Conservation (phyloP, 2,888 invertebrate genomes). For the Lasioglossum marginatum region DNA sequence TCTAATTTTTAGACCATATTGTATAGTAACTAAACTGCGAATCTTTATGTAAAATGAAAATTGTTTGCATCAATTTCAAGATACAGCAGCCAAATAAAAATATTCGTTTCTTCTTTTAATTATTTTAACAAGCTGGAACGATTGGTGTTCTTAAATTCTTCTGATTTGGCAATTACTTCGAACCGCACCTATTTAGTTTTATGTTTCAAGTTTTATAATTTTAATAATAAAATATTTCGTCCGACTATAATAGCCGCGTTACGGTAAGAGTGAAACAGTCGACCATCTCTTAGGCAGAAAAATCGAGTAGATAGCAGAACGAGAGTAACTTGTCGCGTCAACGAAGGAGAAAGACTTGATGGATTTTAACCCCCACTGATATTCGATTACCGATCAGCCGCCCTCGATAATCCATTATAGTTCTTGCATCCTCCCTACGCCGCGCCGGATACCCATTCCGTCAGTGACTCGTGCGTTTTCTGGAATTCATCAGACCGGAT, state of each 20-base stretch:
- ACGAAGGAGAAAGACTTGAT: slow-evolving; percentile 75
- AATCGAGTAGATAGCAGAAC: slow-evolving; percentile 25
- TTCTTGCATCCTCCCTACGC: slow-evolving; percentile 76
- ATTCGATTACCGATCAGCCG: slow-evolving; percentile 78
- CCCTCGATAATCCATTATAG: slow-evolving; percentile 81
- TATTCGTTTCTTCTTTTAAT: not conserved
- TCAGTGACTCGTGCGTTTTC: slow-evolving; percentile 78
- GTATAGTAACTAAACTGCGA: too few relatives aligned
- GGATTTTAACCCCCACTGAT: slow-evolving; percentile 81
- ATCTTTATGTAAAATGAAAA: too few relatives aligned
- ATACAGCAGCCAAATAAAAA: too few relatives aligned
- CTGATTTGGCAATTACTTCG: not conserved
- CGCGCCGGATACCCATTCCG: slow-evolving; percentile 65
- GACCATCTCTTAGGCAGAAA: not conserved
- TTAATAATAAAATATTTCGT: slow-evolving; percentile 10
- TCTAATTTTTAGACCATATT: too few relatives aligned
- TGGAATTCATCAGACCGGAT: slow-evolving; percentile 79
- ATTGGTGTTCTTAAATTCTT: not conserved
- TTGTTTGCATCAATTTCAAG: too few relatives aligned
- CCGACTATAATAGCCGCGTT: not conserved
- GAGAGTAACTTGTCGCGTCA: slow-evolving; percentile 56
- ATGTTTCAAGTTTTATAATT: too few relatives aligned
- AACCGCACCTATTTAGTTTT: too few relatives aligned
- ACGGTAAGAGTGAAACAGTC: slow-evolving; percentile 29
- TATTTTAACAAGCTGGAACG: not conserved